These are phyloP conservation scores for Allolobophora icterica DNA, from an alignment of 2,888 invertebrate genomes.

Conservation along the genomic window DNA sequence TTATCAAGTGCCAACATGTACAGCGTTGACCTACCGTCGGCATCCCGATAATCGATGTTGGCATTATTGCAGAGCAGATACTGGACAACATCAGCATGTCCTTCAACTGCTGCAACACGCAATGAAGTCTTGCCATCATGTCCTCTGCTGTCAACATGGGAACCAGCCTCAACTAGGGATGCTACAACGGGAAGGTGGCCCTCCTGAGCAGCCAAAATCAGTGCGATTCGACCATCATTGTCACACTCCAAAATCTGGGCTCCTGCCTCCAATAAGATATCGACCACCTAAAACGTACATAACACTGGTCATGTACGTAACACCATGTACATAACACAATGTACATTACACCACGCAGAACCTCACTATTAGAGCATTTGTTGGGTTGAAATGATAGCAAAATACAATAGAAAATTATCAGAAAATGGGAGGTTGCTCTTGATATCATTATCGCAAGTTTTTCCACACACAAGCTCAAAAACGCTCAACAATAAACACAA, in stretches of 20 bases:
- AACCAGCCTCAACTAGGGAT: conserved; percentile 49
- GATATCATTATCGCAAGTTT: background rate
- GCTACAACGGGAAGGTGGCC: conserved; percentile 55
- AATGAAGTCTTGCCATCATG: conserved; percentile 72
- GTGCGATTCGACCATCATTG: conserved; percentile 66
- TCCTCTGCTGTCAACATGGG: conserved; percentile 73
- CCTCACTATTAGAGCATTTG: background rate
- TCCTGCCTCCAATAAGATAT: conserved; percentile 63
- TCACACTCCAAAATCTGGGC: conserved; percentile 66
- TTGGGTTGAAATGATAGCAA: background rate
- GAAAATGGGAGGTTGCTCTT: background rate
- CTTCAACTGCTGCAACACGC: conserved; percentile 69
- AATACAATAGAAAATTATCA: background rate
- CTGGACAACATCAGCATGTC: conserved; percentile 68
- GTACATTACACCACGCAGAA: background rate
- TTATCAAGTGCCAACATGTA: conserved; percentile 79
- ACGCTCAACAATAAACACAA: background rate
- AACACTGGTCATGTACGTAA: too few species aligned
- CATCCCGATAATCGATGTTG: conserved; percentile 91
- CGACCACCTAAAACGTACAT: conserved; percentile 67
- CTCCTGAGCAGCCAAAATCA: conserved; percentile 80
- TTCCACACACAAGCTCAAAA: background rate
- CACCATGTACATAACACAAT: too few species aligned
- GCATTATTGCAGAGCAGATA: conserved; percentile 78
- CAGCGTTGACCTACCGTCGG: conserved; percentile 88